These are phyloP conservation scores for Lasioglossum oenotherae DNA, from an alignment of 2,888 invertebrate species.

Conservation along the genomic window DNA sequence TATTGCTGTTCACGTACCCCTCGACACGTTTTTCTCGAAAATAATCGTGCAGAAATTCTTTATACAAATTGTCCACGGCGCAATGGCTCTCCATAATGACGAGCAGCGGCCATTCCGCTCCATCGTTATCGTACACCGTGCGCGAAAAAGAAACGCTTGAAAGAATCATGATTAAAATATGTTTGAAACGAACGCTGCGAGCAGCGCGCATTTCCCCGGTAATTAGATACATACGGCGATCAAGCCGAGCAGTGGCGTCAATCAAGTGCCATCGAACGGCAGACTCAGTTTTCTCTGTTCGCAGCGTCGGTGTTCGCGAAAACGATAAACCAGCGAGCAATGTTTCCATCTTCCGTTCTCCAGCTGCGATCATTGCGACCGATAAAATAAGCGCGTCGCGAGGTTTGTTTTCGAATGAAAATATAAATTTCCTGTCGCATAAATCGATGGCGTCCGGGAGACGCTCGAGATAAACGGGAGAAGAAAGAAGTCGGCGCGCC, in stretches of 20 bases:
- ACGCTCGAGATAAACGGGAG: neutral
- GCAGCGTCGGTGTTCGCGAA: neutral
- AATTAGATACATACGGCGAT: neutral
- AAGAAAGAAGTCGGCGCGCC: neutral
- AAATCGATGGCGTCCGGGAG: neutral
- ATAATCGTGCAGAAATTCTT: neutral
- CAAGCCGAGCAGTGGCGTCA: neutral
- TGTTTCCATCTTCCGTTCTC: neutral
- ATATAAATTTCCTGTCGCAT: slow-evolving; percentile 13
- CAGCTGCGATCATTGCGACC: neutral
- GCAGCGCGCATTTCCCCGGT: neutral
- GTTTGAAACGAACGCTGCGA: neutral
- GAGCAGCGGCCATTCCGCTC: neutral
- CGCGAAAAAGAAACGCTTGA: neutral
- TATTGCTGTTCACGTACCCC: neutral
- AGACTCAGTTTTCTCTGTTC: neutral
- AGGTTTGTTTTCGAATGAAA: neutral
- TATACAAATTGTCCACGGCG: neutral
- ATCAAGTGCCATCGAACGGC: neutral
- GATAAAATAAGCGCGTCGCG: neutral
- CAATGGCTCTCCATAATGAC: neutral
- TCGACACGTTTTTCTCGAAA: neutral
- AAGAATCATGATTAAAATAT: neutral
- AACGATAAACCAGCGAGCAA: neutral
- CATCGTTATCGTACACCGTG: neutral